phyloP scores from a whole-genome alignment of 2,888 invertebrate genomes.

The Archips xylosteana region DNA sequence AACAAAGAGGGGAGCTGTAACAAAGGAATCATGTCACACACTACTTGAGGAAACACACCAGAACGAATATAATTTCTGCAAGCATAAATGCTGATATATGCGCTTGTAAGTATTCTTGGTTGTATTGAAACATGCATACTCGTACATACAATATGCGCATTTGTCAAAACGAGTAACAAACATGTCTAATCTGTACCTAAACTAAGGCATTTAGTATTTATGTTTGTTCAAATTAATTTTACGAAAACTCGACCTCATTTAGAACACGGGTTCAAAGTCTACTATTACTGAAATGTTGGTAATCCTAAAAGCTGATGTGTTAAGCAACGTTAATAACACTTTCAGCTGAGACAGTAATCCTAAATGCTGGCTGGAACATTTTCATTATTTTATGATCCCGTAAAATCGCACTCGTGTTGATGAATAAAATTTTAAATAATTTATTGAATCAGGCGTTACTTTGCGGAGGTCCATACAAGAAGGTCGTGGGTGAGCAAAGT shows the following conservation, averaged over 20 bases:
- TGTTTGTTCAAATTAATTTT: not conserved
- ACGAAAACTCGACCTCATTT: not conserved
- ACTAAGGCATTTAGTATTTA: not conserved
- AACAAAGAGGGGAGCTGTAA: no score
- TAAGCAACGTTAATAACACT: conserved; percentile 26
- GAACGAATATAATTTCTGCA: no score
- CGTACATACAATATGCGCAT: no score
- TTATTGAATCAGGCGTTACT: no score
- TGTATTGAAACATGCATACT: no score
- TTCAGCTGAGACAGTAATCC: conserved; percentile 27
- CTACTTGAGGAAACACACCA: no score
- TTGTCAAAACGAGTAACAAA: not conserved
- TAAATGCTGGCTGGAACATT: conserved; percentile 18
- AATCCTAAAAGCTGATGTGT: conserved; percentile 27
- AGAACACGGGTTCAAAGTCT: conserved; percentile 4
- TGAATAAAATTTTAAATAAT: not conserved
- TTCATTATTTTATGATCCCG: not conserved
- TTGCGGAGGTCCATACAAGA: no score
- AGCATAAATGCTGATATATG: no score
- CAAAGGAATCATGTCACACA: no score
- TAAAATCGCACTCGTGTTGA: not conserved
- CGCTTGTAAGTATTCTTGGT: no score
- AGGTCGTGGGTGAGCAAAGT: no score
- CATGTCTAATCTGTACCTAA: not conserved
- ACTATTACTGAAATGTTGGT: conserved; percentile 8